phyloP scores from a whole-genome alignment of 2,888 invertebrate species.

The Eumerus sabulonum region DNA sequence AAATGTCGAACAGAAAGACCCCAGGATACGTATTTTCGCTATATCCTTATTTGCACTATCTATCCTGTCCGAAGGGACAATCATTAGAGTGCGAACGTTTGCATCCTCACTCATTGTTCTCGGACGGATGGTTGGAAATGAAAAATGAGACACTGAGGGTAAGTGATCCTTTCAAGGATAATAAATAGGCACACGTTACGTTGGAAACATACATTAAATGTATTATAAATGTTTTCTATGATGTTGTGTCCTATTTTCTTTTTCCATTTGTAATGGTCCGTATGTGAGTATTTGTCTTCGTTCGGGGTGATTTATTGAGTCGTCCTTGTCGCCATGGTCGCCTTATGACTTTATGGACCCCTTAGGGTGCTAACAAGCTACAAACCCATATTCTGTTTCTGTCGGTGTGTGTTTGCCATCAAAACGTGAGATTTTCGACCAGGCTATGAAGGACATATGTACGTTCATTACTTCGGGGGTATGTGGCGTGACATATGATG shows the following conservation, averaged over 20 bases:
- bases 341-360: slow-evolving; percentile 64
- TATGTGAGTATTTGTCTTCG: not conserved
- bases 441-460: slow-evolving; percentile 33
- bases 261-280: not conserved
- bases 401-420: slow-evolving; percentile 41
- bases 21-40: slow-evolving; percentile 44
- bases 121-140: slow-evolving; percentile 23
- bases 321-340: slow-evolving; percentile 58
- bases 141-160: slow-evolving; percentile 56
- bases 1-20: slow-evolving; percentile 59
- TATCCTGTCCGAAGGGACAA: slow-evolving; percentile 8
- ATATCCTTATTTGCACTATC: slow-evolving; percentile 29
- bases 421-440: slow-evolving; percentile 47
- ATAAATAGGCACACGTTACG: slow-evolving; percentile 66
- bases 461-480: slow-evolving; percentile 18
- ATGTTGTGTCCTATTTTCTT: slow-evolving; percentile 27
- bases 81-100: slow-evolving; percentile 16
- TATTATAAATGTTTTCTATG: slow-evolving; percentile 55
- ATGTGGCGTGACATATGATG: slow-evolving; percentile 53
- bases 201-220: slow-evolving; percentile 65
- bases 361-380: slow-evolving; percentile 62
- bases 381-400: slow-evolving; percentile 39
- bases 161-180: slow-evolving; percentile 61
- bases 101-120: slow-evolving; percentile 13
- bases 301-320: slow-evolving; percentile 52